Evolutionary conservation across 2,113 vertebrate species (phyloP).

Genomic region (Casuarius casuarius): DNA sequence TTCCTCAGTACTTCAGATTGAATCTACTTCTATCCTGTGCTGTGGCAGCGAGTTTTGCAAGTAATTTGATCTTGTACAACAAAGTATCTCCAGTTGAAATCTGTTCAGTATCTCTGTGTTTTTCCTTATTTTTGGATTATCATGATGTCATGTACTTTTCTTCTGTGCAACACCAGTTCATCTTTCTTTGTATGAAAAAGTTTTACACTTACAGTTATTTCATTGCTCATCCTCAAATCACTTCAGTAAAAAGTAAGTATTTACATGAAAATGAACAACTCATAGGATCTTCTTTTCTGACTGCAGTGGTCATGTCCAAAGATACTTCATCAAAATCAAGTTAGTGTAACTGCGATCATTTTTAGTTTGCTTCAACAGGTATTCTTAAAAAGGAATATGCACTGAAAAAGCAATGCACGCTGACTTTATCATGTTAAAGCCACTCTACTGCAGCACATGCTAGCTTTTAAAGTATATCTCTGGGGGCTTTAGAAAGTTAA

Average conservation of each 20-base stretch:
- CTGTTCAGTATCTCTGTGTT: neutral
- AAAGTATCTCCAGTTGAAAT: neutral
- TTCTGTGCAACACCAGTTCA: neutral
- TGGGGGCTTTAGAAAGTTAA: neutral
- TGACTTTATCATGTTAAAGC: neutral
- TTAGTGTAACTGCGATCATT: neutral
- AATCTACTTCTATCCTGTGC: neutral
- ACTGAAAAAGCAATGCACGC: fast-evolving
- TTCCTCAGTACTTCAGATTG: neutral
- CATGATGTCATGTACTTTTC: neutral
- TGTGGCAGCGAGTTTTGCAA: neutral
- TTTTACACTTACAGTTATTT: neutral
- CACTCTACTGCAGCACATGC: neutral
- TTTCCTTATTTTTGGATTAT: neutral
- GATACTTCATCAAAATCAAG: neutral
- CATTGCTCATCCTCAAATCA: neutral
- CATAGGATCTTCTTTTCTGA: neutral
- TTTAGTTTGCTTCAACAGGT: neutral
- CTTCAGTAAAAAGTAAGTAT: neutral
- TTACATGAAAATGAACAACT: neutral
- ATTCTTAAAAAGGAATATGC: fast-evolving
- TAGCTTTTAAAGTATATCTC: neutral
- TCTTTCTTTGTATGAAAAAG: neutral
- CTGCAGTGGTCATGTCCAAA: neutral
- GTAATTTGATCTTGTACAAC: neutral